Base-by-base conservation (phyloP, 2,113 vertebrate genomes). In the Climacteris rufus region DNA sequence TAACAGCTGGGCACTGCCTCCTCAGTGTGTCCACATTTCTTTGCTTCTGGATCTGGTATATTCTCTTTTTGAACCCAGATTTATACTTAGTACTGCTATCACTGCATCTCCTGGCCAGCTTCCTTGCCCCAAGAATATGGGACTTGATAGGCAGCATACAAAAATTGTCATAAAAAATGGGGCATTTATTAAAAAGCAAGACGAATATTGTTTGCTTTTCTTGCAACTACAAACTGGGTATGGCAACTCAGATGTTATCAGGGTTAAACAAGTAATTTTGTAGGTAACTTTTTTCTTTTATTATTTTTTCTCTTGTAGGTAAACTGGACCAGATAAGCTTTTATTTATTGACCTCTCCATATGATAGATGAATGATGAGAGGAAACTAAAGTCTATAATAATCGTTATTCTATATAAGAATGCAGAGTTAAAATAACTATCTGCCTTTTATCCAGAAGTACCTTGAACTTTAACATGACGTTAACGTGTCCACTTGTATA, bases 371-470 rank as follows among this genome's bases (percentile, higher is more conserved):
- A 94, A 78, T 72, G 49, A 50, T 50, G 89, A 85, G 93, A 96
- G 84, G 92, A 81, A 83, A 93, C 85, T 93, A 92, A 75, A 91
- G 93, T 97, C 94, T 94, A 87, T 92, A 93, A 90, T 94, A 93
- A 83, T 83, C 39, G 6, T 94, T 97, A 90, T 83, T 94, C 92
- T 96, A 82, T 74, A 71, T 97, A 94, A 95, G 94, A 96, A 97
- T 79, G 88, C 95, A 93, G 96, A 95, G 80, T 95, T 94, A 91
- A 89, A 97, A 64, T 87, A 89, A 95, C 83, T 96, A 79, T 96
- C 97, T 97, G 97, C 96, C 96, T 97, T 98, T 97, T 96, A 91
- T 97, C 96, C 97, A 97, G 88, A 97, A 97, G 95, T 97, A 96
- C 97, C 97, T 97, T 97, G 96, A 96, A 96, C 95, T 96, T 97